Percentiles rank a stretch among this genome's conserved stretches.
These are phyloP conservation scores for Agrotis ipsilon DNA, from an alignment of 2,888 invertebrate genomes.

Conservation along the genomic window DNA sequence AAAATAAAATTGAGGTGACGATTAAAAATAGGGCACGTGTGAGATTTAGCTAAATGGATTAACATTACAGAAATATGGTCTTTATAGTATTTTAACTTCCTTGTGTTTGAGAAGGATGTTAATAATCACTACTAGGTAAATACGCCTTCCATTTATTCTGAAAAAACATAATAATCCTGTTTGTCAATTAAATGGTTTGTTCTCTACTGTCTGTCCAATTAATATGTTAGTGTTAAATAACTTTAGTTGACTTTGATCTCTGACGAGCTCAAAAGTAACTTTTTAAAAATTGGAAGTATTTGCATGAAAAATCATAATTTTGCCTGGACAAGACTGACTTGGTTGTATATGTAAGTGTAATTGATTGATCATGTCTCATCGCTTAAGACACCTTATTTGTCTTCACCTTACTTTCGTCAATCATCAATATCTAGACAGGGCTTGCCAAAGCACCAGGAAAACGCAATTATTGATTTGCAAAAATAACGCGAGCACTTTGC, in stretches of 20 bases:
- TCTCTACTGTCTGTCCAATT: neutral
- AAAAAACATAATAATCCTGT: constrained; percentile 36
- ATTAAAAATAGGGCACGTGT: neutral
- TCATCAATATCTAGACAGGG: too few relatives aligned
- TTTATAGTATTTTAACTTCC: neutral
- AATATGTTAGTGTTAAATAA: neutral
- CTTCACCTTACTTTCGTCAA: too few relatives aligned
- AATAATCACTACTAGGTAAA: constrained; percentile 30
- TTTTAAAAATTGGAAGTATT: neutral
- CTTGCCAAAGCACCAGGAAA: too few relatives aligned
- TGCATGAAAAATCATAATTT: neutral
- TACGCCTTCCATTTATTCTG: constrained; percentile 6
- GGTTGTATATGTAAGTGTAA: neutral
- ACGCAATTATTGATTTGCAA: too few relatives aligned
- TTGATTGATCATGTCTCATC: neutral
- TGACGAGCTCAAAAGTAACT: neutral
- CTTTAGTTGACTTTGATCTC: neutral
- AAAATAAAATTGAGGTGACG: neutral
- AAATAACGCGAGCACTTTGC: neutral
- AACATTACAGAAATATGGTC: neutral
- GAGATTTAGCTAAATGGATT: constrained; percentile 10
- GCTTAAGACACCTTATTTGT: neutral
- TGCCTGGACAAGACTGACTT: too few relatives aligned
- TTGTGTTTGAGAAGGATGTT: neutral
- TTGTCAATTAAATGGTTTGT: constrained; percentile 10